phyloP scores from a whole-genome alignment of 1,140 invertebrate genomes.

The Magallana angulata region DNA sequence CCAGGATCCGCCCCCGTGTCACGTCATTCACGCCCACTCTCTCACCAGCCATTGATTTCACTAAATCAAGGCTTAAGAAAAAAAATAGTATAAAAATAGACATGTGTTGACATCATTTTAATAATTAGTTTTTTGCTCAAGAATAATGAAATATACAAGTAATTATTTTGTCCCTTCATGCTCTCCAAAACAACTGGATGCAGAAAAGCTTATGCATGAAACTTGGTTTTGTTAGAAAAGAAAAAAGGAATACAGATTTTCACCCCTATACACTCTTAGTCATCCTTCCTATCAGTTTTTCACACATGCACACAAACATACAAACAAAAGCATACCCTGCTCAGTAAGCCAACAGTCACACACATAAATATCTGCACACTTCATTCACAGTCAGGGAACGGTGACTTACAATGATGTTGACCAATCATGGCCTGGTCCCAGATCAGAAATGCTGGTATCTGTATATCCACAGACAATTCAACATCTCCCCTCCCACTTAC shows the following conservation, averaged over 20 bases:
- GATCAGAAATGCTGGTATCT: neutral
- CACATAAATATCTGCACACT: conserved; percentile 16
- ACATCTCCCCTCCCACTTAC: neutral
- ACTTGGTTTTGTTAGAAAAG: conserved; percentile 20
- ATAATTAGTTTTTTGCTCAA: neutral
- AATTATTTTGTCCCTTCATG: neutral
- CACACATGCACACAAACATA: too few relatives aligned
- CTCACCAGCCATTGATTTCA: neutral
- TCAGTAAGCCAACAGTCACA: neutral
- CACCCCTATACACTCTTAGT: neutral
- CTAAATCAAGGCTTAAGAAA: neutral
- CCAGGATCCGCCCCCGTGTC: neutral
- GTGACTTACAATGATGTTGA: conserved; percentile 4
- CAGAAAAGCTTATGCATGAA: neutral
- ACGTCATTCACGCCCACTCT: neutral
- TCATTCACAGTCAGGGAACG: conserved; percentile 1
- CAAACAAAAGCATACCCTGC: too few relatives aligned
- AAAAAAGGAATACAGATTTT: neutral
- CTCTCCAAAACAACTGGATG: too few relatives aligned
- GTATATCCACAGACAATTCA: neutral
- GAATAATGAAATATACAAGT: neutral
- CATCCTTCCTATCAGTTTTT: neutral
- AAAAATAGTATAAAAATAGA: conserved; percentile 32
- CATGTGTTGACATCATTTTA: conserved; percentile 14
- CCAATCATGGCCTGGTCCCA: conserved; percentile 27